Base-by-base conservation (phyloP, 2,113 vertebrate genomes). In the Cottus gobio region DNA sequence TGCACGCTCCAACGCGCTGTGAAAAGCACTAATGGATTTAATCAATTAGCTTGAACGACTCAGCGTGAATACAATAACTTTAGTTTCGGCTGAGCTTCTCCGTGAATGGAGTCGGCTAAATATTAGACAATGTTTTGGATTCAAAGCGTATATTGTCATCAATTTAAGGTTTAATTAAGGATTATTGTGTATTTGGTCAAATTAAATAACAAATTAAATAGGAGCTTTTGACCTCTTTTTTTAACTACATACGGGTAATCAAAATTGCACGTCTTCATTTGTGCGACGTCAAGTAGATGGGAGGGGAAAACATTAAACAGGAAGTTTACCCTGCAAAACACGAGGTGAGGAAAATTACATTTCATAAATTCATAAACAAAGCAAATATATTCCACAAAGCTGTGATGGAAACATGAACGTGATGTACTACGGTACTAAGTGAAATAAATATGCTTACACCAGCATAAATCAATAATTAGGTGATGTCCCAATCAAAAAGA, bases 31-130 rank as follows among this genome's bases (percentile, higher is more conserved):
- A 94, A 95, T 94, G 92, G 92, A 80, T 87, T 93, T 84, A 94
- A 93, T 94, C 92, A 94, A 93, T 94, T 92, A 91, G 75, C 70
- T 89, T 85, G 89, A 90, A 91, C 64, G 82, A 75, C 94, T 62
- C 94, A 94, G 94, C 93, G 88, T 92, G 95, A 94, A 93, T 92
- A 94, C 90, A 95, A 94, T 92, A 95, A 95, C 79, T 90, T 88
- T 90, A 76, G 93, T 95, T 94, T 95, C 94, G 90, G 42, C 85
- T 83, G 80, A 83, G 64, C 67, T 24, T 26, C 30, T 31, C 57
- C 77, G 70, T 71, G 66, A 64, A 37, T 39, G 26, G 12, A 71
- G 69, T 36, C 62, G n/a, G 22, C 22, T 28, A 13, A 66, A 82
- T 64, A 73, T 60, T 57, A 68, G 28, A 78, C 42, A 28, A 0